These are phyloP conservation scores for Euura lappo DNA, from an alignment of 1,140 invertebrate species.

Conservation along the genomic window DNA sequence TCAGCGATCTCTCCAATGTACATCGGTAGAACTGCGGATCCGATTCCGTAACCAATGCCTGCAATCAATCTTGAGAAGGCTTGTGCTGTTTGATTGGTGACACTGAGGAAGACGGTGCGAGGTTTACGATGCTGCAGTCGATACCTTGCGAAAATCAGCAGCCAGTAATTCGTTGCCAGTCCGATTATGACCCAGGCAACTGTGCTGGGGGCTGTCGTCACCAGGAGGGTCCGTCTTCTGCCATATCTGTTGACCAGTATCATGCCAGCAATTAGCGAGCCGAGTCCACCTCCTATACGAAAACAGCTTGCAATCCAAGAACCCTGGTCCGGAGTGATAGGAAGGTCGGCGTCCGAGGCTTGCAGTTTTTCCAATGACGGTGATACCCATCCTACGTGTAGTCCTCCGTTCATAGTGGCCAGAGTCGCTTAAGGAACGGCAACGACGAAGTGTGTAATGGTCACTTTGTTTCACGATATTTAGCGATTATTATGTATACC, in stretches of 20 bases:
- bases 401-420: slow-evolving; percentile 5
- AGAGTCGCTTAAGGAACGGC: no score
- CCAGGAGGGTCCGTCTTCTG: background rate
- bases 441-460: no score
- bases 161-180: background rate
- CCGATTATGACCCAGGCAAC: background rate
- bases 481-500: background rate
- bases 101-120: background rate
- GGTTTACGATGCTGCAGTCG: no score
- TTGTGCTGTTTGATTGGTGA: no score
- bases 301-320: slow-evolving; percentile 32
- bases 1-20: slow-evolving; percentile 71
- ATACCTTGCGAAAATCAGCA: background rate
- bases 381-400: slow-evolving; percentile 27
- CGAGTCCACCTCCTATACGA: slow-evolving; percentile 24
- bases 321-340: slow-evolving; percentile 22
- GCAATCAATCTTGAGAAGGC: no score
- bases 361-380: slow-evolving; percentile 30
- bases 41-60: no score
- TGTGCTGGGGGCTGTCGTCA: background rate
- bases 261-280: background rate
- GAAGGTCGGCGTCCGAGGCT: slow-evolving; percentile 28
- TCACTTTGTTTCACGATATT: no score
- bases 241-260: background rate
- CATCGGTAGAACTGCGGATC: slow-evolving; percentile 57